Conservation (phyloP, 1,140 invertebrate species). For the Bactericera cockerelli region DNA sequence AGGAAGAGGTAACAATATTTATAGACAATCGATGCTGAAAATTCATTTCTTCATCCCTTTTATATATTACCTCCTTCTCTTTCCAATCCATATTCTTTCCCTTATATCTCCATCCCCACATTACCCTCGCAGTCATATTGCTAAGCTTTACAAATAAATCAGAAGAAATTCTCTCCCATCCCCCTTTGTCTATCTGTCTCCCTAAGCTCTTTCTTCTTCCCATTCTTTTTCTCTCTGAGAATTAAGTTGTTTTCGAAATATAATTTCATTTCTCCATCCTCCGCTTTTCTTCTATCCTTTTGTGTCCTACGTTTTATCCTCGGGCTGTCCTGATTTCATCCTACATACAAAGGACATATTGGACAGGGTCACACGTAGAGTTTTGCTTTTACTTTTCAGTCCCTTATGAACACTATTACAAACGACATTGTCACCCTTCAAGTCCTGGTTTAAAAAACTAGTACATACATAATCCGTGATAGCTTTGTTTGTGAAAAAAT, state of each 20-base stretch:
- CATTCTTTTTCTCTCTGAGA: not conserved
- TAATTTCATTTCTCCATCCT: not conserved
- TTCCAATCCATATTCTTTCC: not conserved
- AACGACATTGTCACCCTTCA: too few relatives aligned
- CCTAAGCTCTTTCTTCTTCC: not conserved
- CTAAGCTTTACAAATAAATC: constrained; percentile 8
- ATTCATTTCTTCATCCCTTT: not conserved
- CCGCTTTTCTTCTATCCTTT: too few relatives aligned
- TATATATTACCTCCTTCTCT: not conserved
- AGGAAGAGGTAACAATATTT: constrained; percentile 5
- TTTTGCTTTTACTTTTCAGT: too few relatives aligned
- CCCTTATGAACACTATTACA: too few relatives aligned
- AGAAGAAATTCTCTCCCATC: not conserved
- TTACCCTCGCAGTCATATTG: constrained; percentile 1
- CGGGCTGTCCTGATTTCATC: too few relatives aligned
- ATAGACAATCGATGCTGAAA: constrained; percentile 7
- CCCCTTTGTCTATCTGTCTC: too few relatives aligned
- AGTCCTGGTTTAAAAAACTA: too few relatives aligned
- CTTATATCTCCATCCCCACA: not conserved
- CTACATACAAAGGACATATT: too few relatives aligned
- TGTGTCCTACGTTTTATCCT: too few relatives aligned
- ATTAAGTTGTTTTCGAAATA: constrained; percentile 7
- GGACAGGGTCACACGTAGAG: too few relatives aligned
- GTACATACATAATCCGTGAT: too few relatives aligned
- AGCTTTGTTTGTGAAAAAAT: too few relatives aligned